Evolutionary conservation across 2,797 vertebrate species (phyloP).

Genomic region (Phylloscopus collybita): DNA sequence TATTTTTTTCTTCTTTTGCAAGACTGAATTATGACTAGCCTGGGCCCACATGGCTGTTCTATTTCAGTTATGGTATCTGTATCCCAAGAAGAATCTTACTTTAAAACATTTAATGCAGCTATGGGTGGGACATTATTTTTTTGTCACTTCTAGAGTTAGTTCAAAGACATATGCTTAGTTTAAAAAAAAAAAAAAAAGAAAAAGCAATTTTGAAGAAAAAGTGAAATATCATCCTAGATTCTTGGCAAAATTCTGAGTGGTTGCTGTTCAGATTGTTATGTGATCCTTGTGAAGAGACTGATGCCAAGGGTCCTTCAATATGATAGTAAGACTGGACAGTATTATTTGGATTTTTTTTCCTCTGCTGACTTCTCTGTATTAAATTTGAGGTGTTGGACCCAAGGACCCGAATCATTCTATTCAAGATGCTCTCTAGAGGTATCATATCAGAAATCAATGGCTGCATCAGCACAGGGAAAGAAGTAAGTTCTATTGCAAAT

Average conservation of each 20-base stretch:
- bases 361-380: background rate
- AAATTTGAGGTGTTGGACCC: conserved; percentile 90
- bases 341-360: background rate
- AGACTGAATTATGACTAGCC: background rate
- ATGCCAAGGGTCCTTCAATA: background rate
- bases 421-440: conserved; percentile 93
- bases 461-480: conserved; percentile 97
- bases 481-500: conserved; percentile 73
- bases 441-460: conserved; percentile 92
- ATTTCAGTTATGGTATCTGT: background rate
- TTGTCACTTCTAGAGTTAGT: background rate
- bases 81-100: background rate
- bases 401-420: conserved; percentile 94
- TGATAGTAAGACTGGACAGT: background rate
- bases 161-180: background rate
- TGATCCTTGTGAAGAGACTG: background rate
- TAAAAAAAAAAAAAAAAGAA: background rate
- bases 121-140: background rate
- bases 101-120: background rate
- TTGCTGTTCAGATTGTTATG: background rate
- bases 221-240: background rate
- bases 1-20: background rate
- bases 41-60: background rate
- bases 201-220: background rate
- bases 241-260: background rate